phyloP scores from a whole-genome alignment of 2,888 invertebrate species.

The Epistrophella euchroma region DNA sequence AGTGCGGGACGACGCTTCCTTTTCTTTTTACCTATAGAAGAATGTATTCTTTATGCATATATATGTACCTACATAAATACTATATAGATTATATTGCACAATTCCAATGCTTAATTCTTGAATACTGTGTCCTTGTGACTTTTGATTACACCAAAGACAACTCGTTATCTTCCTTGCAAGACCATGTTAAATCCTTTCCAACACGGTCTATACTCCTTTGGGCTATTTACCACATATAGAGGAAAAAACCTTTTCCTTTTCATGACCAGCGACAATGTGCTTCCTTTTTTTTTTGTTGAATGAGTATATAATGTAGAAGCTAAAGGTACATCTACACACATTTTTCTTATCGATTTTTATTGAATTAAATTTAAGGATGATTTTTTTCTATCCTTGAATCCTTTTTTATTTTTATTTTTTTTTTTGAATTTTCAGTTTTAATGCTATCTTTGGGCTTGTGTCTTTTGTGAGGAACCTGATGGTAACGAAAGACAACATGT shows the following conservation, averaged over 20 bases:
- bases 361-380: conserved; percentile 70
- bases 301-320: conserved; percentile 1
- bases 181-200: conserved; percentile 73
- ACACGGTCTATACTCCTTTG: conserved; percentile 49
- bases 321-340: conserved; percentile 44
- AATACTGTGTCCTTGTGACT: conserved; percentile 73
- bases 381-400: conserved; percentile 50
- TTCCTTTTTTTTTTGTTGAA: conserved; percentile 11
- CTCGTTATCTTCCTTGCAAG: conserved; percentile 73
- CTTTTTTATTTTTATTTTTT: conserved; percentile 11
- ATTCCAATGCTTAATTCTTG: conserved; percentile 67
- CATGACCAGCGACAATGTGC: conserved; percentile 55
- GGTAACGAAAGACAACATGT: conserved; percentile 14
- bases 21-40: conserved; percentile 6
- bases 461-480: conserved; percentile 11
- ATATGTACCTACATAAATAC: not conserved
- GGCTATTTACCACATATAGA: conserved; percentile 54
- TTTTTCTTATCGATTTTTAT: conserved; percentile 69
- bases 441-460: conserved; percentile 33
- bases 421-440: conserved; percentile 64
- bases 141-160: conserved; percentile 74
- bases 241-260: conserved; percentile 46
- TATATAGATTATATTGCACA: conserved; percentile 45
- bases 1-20: conserved; percentile 30
- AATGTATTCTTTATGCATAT: not conserved